These are phyloP conservation scores for Aphyosemion australe DNA, from an alignment of 2,113 vertebrate genomes.

Conservation along the genomic window DNA sequence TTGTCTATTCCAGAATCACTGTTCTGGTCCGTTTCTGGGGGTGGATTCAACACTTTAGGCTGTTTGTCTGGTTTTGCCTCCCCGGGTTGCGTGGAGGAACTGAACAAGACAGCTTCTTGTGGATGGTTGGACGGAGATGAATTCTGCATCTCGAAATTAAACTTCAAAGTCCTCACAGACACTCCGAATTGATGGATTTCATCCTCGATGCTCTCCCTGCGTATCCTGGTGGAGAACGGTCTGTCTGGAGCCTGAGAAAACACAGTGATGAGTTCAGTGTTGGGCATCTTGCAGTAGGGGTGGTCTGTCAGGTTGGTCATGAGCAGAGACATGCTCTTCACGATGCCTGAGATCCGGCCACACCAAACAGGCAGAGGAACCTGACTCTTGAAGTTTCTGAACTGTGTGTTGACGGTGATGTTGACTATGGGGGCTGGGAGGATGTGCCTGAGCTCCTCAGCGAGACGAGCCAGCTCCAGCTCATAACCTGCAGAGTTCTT, in stretches of 20 bases:
- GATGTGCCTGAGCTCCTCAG: conserved; percentile 85
- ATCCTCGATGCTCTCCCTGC: conserved; percentile 79
- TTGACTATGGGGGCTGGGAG: conserved; percentile 89
- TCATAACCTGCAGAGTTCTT: conserved; percentile 86
- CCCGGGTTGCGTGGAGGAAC: conserved; percentile 9
- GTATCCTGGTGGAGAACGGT: conserved; percentile 48
- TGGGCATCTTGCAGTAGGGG: conserved; percentile 76
- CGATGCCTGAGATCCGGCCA: conserved; percentile 84
- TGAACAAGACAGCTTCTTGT: conserved; percentile 16
- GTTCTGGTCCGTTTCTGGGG: conserved; percentile 61
- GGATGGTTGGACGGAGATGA: conserved; percentile 32
- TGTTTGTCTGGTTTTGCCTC: conserved; percentile 21
- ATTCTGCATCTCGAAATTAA: conserved; percentile 83
- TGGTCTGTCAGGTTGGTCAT: conserved; percentile 81
- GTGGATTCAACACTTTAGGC: conserved; percentile 21
- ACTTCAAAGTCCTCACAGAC: conserved; percentile 87
- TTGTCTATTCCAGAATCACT: conserved; percentile 81
- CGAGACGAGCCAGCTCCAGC: conserved; percentile 85
- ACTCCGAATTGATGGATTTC: conserved; percentile 91
- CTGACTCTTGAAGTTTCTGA: conserved; percentile 75
- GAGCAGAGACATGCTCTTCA: conserved; percentile 89
- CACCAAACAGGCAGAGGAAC: conserved; percentile 88
- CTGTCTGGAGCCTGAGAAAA: conserved; percentile 73
- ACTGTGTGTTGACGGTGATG: conserved; percentile 86
- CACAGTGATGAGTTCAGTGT: conserved; percentile 77